These are phyloP conservation scores for Pseudanteris insignis DNA, from an alignment of 2,888 invertebrate genomes.

Conservation along the genomic window DNA sequence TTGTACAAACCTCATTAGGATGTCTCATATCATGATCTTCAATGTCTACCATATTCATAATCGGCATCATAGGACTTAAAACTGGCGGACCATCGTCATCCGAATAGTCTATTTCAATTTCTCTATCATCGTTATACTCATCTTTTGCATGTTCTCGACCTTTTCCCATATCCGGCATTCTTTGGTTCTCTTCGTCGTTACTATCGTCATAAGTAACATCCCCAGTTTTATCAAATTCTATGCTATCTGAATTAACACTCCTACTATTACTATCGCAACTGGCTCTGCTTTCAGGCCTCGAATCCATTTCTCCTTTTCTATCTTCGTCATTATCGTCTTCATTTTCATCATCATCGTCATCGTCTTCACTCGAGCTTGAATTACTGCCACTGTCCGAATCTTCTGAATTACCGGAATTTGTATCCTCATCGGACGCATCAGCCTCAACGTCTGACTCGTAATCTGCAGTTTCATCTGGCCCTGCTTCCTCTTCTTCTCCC, in stretches of 20 bases:
- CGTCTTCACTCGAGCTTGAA: conserved; percentile 47
- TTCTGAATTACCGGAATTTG: conserved; percentile 47
- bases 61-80: conserved; percentile 61
- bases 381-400: conserved; percentile 46
- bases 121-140: conserved; percentile 15
- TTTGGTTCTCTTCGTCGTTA: conserved; percentile 26
- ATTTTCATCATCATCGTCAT: conserved; percentile 42
- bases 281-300: conserved; percentile 20
- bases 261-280: conserved; percentile 53
- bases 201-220: conserved; percentile 22
- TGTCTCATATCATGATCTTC: conserved; percentile 30
- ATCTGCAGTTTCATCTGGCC: conserved; percentile 53
- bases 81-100: conserved; percentile 63
- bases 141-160: conserved; percentile 4
- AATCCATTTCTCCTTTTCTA: conserved; percentile 32
- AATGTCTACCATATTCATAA: conserved; percentile 46
- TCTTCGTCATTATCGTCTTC: conserved; percentile 32
- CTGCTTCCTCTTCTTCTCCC: conserved; percentile 35
- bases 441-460: conserved; percentile 47
- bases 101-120: conserved; percentile 49
- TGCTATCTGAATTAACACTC: conserved; percentile 47
- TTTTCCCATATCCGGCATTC: conserved; percentile 24
- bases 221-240: conserved; percentile 24
- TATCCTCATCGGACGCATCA: conserved; percentile 49
- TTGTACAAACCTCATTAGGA: conserved; percentile 33